Percentiles rank a stretch among this genome's conserved stretches.
phyloP scores from a whole-genome alignment of 64 coral and sea anemone genomes.

The Montipora foliosa region DNA sequence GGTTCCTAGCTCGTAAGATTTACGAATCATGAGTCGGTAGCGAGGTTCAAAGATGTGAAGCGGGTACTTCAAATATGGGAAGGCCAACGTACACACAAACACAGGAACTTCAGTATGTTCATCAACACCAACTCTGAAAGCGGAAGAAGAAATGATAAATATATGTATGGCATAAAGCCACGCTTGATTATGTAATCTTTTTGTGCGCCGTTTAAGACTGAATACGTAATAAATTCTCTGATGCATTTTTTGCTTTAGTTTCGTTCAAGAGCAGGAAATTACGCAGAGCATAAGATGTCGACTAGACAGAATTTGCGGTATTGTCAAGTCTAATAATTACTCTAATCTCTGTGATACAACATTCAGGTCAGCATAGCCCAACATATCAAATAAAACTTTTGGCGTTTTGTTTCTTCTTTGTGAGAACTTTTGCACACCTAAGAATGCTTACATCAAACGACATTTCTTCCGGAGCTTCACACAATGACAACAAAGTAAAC shows the following conservation, averaged over 20 bases:
- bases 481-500: background rate
- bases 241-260: background rate
- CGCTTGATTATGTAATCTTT: background rate
- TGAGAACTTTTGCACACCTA: too few relatives aligned
- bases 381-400: too few relatives aligned
- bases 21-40: constrained; percentile 91
- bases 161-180: background rate
- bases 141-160: background rate
- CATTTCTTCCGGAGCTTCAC: background rate
- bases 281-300: background rate
- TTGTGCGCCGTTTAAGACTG: background rate
- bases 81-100: constrained; percentile 91
- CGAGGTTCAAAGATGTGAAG: constrained; percentile 94
- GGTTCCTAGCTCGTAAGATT: constrained; percentile 84
- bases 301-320: background rate
- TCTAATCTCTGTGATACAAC: too few relatives aligned
- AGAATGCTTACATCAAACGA: background rate
- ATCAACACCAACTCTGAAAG: constrained; percentile 63
- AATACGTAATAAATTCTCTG: too few relatives aligned
- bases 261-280: background rate
- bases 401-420: too few relatives aligned
- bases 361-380: too few relatives aligned
- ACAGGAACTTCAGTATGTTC: constrained; percentile 76
- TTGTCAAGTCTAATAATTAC: too few relatives aligned
- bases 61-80: constrained; percentile 85